Evolutionary conservation across 2,113 vertebrate genomes (phyloP), one percentile per base, ranked within the genome.

Genomic region (Ciconia boyciana): DNA sequence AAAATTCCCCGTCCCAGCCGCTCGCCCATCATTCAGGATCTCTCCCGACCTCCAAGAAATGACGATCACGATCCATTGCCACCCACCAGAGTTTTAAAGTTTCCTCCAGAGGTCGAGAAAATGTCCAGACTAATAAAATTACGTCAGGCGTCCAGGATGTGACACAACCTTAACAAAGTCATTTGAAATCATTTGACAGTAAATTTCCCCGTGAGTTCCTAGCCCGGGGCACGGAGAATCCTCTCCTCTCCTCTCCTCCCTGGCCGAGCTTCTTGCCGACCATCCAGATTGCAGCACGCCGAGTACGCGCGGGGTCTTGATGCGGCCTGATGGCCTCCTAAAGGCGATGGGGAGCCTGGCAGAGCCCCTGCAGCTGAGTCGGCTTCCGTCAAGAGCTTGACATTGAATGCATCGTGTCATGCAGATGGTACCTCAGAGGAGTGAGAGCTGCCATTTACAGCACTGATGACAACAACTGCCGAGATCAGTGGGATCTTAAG

Each of bases 381-480:
- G 96, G 97, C 98, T 98, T 97, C 98, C 98, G 97, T 99, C 98
- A 99, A 98, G 97, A 96, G 96, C 97, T 97, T 98, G 97, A 98
- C 98, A 96, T 98, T 96, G 97, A 99, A 98, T 98, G 97, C 98
- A 94, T 96, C 91, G 85, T 98, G 98, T 98, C 99, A 98, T 98
- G 97, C 97, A 97, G 97, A 97, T 97, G 97, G 97, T 94, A 90
- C 97, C 96, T 98, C 95, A 77, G 91, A 94, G 82, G 97, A 99
- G 97, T 98, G 98, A 98, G 98, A 98, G 97, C 98, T 98, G 98
- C 98, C 99, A 98, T 98, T 98, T 98, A 98, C 98, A 98, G 98
- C 97, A 97, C 97, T 97, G 97, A 97, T 98, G 98, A 98, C 97
- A 97, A 93, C 55, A 90, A 86, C 97, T 97, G 97, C 95, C 83